Evolutionary conservation across 2,888 invertebrate species (phyloP), one percentile per base, ranked within the genome.

Genomic region (Platycnemis pennipes): DNA sequence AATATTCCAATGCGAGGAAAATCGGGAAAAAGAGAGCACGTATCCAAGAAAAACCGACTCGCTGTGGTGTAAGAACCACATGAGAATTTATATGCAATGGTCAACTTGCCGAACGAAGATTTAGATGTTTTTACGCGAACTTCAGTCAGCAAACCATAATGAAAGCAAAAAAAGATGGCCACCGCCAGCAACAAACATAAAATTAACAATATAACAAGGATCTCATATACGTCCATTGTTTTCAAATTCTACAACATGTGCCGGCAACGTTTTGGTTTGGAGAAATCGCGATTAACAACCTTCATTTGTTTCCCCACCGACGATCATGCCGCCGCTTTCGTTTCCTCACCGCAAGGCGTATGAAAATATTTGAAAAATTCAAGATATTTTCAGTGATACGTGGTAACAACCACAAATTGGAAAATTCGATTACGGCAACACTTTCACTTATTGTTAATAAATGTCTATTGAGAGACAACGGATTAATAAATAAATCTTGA

Each of bases 1-100:
- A 91, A 91, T 91, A 91, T 91, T n/a, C 91, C 91, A 63, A 91
- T 91, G 26, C 91, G 56, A 0, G 63, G 91, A 19, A 44, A 63
- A 44, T 91, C 69, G 44, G 91, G 91, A n/a, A 91, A 53, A 19
- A 91, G 44, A n/a, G 63, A 91, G n/a, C 63, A 42, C 4, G 91
- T 63, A 26, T 91, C 91, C n/a, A 63, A 44, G 44, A 44, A 91
- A 42, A 91, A 63, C 45, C 63, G 91, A 45, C 91, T 91, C 44
- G 91, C 91, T 45, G 56, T 42, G 5, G 44, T 69, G n/a, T 91
- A 91, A 0, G 91, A 63, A 44, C 91, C 91, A 63, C 91, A 69
- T 8, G 91, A 91, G 44, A 91, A 91, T 37, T 45, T 91, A n/a
- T 91, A 91, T 22, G 91, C 91, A 11, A 91, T 91, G 2, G 91